Evolutionary conservation across 2,888 invertebrate genomes (phyloP), one percentile per base, ranked within the genome.

Genomic region (Drosophila multiciliata): DNA sequence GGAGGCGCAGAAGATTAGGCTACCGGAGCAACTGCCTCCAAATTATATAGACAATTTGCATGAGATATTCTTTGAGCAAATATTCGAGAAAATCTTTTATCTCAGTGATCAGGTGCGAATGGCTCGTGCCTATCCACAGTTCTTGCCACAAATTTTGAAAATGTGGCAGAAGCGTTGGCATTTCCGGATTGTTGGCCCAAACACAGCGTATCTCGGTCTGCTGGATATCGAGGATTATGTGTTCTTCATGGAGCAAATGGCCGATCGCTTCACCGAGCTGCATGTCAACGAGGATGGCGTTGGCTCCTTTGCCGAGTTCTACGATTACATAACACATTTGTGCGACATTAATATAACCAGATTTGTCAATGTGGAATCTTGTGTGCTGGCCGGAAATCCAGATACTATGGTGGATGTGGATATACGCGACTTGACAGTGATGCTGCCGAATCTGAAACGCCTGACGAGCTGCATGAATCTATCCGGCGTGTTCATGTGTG

Each of bases 101-200:
- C 33, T 90, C 1, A 72, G 70, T 35, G 90, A 87, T 35, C 89
- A 87, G 54, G 87, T 87, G 54, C 40, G 90, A 9, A 89, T 87
- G 87, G 89, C 84, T 3, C 75, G 90, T 5, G 90, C 86, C 7
- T 90, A 87, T 67, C 86, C 86, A 0, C 90, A 90, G 49, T 87
- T 88, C 7, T n/a, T 86, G 57, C 73, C 87, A 0, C 59, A 69
- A 6, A 73, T 87, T 1, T 29, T 90, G 8, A 77, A 79, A 53
- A 66, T 81, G 7, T 87, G 86, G 86, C 45, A 67, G 33, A 81
- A 73, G 36, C 67, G 69, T 8, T 66, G 86, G 23, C 67, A 73
- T 15, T 73, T 65, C n/a, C 68, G 82, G 32, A 67, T 83, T 15
- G 54, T 82, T 0, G 86, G 90, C 0, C 86, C 86, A 0, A 88